These are phyloP conservation scores for Biston stratarius DNA, from an alignment of 2,888 invertebrate genomes.

Conservation along the genomic window DNA sequence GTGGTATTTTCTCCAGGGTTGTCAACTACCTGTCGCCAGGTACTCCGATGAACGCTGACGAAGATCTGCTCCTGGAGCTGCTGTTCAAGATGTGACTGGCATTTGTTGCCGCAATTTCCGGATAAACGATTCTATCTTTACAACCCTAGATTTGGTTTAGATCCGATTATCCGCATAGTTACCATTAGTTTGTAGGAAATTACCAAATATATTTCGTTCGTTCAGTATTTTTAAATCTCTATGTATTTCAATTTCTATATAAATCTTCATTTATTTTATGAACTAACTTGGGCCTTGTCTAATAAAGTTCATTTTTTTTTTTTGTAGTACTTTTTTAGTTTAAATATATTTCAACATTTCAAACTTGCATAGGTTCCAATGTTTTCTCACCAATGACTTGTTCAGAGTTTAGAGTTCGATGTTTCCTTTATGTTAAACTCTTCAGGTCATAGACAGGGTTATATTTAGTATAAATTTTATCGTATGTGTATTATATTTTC, in stretches of 20 bases:
- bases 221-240: slow-evolving; percentile 9
- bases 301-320: slow-evolving; percentile 50
- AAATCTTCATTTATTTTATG: slow-evolving; percentile 68
- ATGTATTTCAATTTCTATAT: slow-evolving; percentile 43
- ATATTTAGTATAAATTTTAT: slow-evolving; percentile 87
- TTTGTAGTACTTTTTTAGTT: slow-evolving; percentile 28
- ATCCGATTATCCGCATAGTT: slow-evolving; percentile 38
- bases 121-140: slow-evolving; percentile 24
- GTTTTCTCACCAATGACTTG: slow-evolving; percentile 74
- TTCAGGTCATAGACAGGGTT: slow-evolving; percentile 87
- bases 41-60: slow-evolving; percentile 83
- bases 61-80: slow-evolving; percentile 79
- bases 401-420: slow-evolving; percentile 78
- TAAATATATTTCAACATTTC: slow-evolving; percentile 30
- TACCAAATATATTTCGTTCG: slow-evolving; percentile 39
- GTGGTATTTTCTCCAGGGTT: slow-evolving; percentile 61
- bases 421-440: slow-evolving; percentile 77
- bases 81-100: slow-evolving; percentile 77
- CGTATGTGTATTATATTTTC: slow-evolving; percentile 86
- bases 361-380: slow-evolving; percentile 45
- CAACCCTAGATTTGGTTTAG: slow-evolving; percentile 27
- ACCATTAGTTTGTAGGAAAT: slow-evolving; percentile 43
- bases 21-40: slow-evolving; percentile 81
- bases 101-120: slow-evolving; percentile 22
- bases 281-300: slow-evolving; percentile 75